Conservation (phyloP, 64 coral and sea anemone genomes). For the Acropora yongei region DNA sequence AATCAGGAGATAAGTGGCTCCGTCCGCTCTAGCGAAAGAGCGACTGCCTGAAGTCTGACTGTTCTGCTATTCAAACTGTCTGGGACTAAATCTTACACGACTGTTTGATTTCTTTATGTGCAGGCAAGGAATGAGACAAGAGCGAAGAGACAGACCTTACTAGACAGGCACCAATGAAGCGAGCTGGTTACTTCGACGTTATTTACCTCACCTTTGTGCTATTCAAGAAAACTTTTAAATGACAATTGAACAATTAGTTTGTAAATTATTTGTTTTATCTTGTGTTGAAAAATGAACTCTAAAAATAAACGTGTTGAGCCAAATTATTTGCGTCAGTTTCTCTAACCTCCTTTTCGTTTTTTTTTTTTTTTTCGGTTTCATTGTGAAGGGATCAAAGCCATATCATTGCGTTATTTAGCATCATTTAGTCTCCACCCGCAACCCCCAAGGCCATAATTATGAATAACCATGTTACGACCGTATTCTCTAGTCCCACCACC, state of each 20-base stretch:
- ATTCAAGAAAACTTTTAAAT: not conserved
- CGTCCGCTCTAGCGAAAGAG: too few species aligned
- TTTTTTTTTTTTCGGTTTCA: too few species aligned
- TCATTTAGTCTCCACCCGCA: too few species aligned
- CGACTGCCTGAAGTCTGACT: too few species aligned
- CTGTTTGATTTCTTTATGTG: not conserved
- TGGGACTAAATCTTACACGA: not conserved
- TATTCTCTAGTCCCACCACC: too few species aligned
- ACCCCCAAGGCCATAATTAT: too few species aligned
- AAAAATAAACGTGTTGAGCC: not conserved
- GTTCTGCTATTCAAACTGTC: not conserved
- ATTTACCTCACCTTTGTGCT: not conserved
- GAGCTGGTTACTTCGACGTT: not conserved
- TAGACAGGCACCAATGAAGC: not conserved
- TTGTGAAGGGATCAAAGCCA: too few species aligned
- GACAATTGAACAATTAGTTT: not conserved
- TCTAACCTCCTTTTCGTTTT: too few species aligned
- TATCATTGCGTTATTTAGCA: too few species aligned
- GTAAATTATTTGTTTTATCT: constrained; percentile 28
- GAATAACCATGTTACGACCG: too few species aligned
- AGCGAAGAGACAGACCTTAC: constrained; percentile 73
- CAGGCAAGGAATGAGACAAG: constrained; percentile 68
- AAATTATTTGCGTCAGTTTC: too few species aligned
- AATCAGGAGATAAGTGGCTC: too few species aligned
- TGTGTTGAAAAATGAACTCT: not conserved